These are phyloP conservation scores for Prochilodus magdalenae DNA, from an alignment of 2,113 vertebrate genomes.

Conservation along the genomic window DNA sequence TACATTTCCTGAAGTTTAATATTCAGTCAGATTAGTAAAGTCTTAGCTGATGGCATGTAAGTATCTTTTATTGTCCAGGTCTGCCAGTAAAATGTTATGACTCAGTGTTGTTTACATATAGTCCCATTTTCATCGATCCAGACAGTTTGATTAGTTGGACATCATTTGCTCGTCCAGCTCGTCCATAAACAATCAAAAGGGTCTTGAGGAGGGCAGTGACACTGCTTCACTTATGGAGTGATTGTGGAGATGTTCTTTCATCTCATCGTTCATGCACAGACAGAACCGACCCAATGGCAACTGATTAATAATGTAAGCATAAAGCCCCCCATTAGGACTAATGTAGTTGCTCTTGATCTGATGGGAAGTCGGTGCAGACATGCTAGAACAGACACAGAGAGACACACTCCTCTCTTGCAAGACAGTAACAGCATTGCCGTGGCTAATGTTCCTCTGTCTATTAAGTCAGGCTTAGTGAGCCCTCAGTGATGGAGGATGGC, in stretches of 20 bases:
- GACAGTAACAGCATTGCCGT: neutral
- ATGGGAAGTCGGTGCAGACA: neutral
- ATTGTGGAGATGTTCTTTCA: neutral
- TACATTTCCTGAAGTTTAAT: too few species aligned
- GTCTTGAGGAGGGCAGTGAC: neutral
- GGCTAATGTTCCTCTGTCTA: slow-evolving; percentile 14
- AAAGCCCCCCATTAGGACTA: slow-evolving; percentile 17
- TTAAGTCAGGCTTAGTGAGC: neutral
- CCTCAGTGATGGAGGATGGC: neutral
- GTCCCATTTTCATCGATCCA: too few species aligned
- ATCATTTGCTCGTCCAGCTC: too few species aligned
- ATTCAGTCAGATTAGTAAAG: too few species aligned
- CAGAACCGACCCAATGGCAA: neutral
- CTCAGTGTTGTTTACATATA: too few species aligned
- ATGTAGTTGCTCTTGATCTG: slow-evolving; percentile 26
- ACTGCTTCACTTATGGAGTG: neutral
- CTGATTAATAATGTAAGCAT: slow-evolving; percentile 47
- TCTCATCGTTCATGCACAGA: slow-evolving; percentile 1
- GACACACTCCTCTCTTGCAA: neutral
- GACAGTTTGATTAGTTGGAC: too few species aligned
- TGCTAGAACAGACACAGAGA: neutral
- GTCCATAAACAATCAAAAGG: too few species aligned
- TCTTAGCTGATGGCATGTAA: too few species aligned
- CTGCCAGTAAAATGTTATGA: too few species aligned
- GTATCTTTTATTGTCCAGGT: too few species aligned